These are phyloP conservation scores for Morinoia aosen DNA, from an alignment of 2,888 invertebrate species.

Conservation along the genomic window DNA sequence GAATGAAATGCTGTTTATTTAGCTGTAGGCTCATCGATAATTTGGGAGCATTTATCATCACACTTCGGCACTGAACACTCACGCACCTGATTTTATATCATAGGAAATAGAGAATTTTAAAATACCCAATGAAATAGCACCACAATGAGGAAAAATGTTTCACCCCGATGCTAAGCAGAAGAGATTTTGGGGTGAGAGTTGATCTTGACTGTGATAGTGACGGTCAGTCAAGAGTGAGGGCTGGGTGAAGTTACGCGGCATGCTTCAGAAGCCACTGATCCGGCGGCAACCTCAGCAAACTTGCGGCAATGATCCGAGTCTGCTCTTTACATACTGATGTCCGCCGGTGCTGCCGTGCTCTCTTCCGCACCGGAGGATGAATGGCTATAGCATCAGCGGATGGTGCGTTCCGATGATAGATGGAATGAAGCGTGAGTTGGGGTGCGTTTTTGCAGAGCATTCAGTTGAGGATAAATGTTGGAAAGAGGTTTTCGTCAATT, in stretches of 20 bases:
- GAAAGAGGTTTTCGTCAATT: background rate
- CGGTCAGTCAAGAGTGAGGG: background rate
- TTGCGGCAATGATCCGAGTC: conserved; percentile 35
- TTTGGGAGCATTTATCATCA: background rate
- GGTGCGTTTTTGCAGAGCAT: background rate
- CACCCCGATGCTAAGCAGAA: background rate
- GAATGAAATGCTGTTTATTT: background rate
- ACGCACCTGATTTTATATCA: background rate
- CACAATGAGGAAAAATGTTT: background rate
- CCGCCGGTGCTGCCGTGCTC: background rate
- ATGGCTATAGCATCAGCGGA: background rate
- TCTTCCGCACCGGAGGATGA: background rate
- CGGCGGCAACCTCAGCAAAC: conserved; percentile 18
- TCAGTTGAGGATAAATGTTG: background rate
- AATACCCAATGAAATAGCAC: background rate
- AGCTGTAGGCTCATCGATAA: background rate
- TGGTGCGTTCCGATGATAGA: background rate
- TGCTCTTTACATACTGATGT: conserved; percentile 46
- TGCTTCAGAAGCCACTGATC: background rate
- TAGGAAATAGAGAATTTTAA: background rate
- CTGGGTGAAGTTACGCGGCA: background rate
- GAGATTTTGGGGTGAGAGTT: background rate
- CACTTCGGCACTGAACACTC: background rate
- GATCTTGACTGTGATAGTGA: background rate
- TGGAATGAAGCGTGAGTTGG: background rate